Conservation (phyloP, 2,797 vertebrate genomes). For the Acanthopagrus latus region DNA sequence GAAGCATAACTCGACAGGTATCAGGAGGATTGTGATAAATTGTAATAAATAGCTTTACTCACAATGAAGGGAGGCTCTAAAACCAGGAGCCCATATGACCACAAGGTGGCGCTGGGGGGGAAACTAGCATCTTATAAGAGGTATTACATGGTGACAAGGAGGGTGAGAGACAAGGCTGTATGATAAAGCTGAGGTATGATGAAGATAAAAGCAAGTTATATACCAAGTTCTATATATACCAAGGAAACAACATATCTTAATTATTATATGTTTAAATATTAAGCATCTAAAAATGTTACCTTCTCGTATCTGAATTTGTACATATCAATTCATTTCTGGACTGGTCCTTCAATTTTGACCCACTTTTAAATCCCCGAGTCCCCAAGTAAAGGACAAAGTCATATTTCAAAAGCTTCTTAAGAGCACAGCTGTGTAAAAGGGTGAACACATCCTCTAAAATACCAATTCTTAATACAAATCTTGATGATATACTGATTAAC, state of each 20-base stretch:
- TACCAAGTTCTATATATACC: too few relatives aligned
- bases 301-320: neutral
- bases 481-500: neutral
- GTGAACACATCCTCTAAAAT: neutral
- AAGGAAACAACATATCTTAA: too few relatives aligned
- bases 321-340: neutral
- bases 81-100: neutral
- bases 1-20: neutral
- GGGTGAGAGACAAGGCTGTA: slow-evolving; percentile 1
- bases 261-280: too few relatives aligned
- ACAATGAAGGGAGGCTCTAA: neutral
- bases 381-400: neutral
- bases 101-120: neutral
- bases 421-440: neutral
- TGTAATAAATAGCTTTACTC: neutral
- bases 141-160: neutral
- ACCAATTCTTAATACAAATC: neutral
- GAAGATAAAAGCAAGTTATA: too few relatives aligned
- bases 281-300: neutral
- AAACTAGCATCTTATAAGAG: neutral
- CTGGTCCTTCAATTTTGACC: neutral
- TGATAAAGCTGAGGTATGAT: too few relatives aligned
- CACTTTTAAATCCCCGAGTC: neutral
- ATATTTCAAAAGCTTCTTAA: neutral
- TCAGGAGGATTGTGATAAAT: neutral